Base-by-base conservation (phyloP, 1,140 invertebrate genomes). In the Eupristina koningsbergeri region DNA sequence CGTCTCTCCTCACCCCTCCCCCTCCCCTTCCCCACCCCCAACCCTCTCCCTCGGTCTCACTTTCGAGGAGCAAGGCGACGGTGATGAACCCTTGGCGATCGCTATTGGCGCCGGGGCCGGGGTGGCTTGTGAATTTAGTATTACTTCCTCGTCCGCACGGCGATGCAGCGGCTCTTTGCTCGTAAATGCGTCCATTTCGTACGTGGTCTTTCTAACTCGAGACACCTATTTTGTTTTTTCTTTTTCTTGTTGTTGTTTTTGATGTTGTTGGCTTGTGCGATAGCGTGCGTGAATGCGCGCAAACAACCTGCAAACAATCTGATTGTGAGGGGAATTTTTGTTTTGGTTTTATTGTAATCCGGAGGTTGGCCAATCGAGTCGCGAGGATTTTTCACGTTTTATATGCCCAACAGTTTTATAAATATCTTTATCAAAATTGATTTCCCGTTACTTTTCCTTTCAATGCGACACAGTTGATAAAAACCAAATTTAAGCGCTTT, bases 151-250 rank as follows among this genome's bases (percentile, higher is more conserved):
- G 26, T 80, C 47, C 53, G 36, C 76, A 17, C 71, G n/a, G 86
- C 88, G 87, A 91, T 91, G 90, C 89, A 88, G 73, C 90, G 90
- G 76, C 86, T 91, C 73, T 91, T 91, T 71, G 87, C 85, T 85
- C 85, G 90, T 74, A 91, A 90, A 88, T 86, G 86, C 85, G 89
- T 90, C 87, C 88, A 86, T 71, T 90, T 90, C 78, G 90, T 90
- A 90, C 85, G 89, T 91, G 67, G 77, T 84, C 31, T 31, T 19
- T 0, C 26, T 19, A 34, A 22, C 53, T 58, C 9, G 22, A 1
- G 26, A 58, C 34, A 71, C 22, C n/a, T n/a, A n/a, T n/a, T n/a
- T n/a, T n/a, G n/a, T n/a, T n/a, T n/a, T n/a, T n/a, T n/a, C n/a
- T n/a, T n/a, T n/a, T n/a, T n/a, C n/a, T n/a, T n/a, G n/a, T n/a